Evolutionary conservation across 2,797 vertebrate genomes (phyloP).

Genomic region (Toxotes lorentzi): DNA sequence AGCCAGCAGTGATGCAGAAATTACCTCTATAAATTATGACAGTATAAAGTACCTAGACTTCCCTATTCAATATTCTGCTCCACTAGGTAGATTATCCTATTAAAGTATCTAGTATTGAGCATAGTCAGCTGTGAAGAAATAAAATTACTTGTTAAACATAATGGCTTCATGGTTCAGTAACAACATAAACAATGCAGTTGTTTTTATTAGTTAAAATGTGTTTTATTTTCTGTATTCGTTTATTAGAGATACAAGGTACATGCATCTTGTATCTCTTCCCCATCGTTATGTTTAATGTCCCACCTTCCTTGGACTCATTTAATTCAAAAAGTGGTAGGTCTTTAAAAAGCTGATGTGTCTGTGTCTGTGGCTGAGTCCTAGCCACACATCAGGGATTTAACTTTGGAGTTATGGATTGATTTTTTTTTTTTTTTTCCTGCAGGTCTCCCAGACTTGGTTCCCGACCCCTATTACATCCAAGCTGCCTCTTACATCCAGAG

Average conservation of each 20-base stretch:
- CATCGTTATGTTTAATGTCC: not conserved
- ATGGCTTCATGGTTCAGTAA: not conserved
- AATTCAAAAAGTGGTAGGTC: not conserved
- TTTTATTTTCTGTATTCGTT: not conserved
- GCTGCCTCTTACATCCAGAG: slow-evolving; percentile 87
- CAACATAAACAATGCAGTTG: not conserved
- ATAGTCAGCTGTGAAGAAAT: not conserved
- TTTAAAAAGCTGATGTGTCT: not conserved
- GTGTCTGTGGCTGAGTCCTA: not conserved
- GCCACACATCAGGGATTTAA: not conserved
- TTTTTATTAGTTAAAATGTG: not conserved
- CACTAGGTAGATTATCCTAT: not conserved
- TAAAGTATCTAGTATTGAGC: not conserved
- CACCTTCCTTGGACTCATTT: not conserved
- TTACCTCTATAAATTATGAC: not conserved
- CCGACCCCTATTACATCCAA: slow-evolving; percentile 89
- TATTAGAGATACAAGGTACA: not conserved
- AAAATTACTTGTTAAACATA: not conserved
- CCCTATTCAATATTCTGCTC: not conserved
- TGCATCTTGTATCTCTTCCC: not conserved
- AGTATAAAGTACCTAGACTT: slow-evolving; percentile 4
- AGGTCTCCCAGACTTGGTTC: slow-evolving; percentile 89
- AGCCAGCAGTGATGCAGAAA: slow-evolving; percentile 29
- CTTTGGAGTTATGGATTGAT: not conserved
- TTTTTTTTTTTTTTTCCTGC: slow-evolving; percentile 12